Conservation (phyloP, 2,113 vertebrate species). For the Pelecanus crispus region DNA sequence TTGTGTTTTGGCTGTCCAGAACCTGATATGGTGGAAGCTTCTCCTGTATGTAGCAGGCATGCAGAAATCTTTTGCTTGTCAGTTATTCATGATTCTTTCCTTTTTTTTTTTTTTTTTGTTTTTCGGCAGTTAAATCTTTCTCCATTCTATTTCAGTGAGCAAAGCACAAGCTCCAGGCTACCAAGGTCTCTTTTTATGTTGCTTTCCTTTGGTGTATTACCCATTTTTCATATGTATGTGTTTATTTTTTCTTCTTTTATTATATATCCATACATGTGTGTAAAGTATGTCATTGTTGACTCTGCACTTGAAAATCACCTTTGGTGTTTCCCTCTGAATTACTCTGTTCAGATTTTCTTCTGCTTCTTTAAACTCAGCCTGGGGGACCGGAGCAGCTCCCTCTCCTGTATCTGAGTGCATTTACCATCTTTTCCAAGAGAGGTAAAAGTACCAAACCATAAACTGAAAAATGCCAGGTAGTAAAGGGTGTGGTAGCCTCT, state of each 20-base stretch:
- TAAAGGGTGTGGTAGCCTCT: background rate
- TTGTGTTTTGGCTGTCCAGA: background rate
- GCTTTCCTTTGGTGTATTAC: background rate
- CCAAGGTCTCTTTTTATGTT: background rate
- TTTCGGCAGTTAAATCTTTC: background rate
- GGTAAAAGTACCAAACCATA: background rate
- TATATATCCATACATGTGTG: rapidly evolving
- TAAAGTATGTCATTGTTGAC: background rate
- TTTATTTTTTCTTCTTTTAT: background rate
- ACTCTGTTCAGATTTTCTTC: background rate
- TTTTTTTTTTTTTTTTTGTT: too few relatives aligned
- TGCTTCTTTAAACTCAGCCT: background rate
- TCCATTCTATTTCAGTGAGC: background rate
- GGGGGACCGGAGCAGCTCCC: background rate
- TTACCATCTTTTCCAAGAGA: background rate
- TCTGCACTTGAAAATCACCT: background rate
- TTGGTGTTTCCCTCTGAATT: background rate
- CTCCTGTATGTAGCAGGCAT: background rate
- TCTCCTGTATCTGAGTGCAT: background rate
- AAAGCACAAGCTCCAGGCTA: background rate
- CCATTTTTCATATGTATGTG: background rate
- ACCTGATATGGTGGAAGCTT: background rate
- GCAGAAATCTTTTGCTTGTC: rapidly evolving
- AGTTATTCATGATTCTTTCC: background rate
- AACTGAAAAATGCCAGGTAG: background rate